Conservation (phyloP, 2,113 vertebrate species). For the Chaenocephalus aceratus region DNA sequence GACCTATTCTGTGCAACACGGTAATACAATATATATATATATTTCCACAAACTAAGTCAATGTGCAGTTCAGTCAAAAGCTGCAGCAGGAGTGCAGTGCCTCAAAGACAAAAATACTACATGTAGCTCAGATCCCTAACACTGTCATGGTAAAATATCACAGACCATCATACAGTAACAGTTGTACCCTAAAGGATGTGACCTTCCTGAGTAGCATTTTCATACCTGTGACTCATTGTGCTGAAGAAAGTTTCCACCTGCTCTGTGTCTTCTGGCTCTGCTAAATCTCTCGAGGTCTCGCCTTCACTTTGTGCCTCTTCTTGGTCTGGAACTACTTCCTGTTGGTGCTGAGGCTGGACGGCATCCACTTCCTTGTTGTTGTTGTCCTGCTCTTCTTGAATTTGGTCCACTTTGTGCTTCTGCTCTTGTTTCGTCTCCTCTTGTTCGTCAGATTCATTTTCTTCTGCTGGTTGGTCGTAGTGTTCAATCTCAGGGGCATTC, state of each 20-base stretch:
- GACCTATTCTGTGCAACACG: constrained; percentile 36
- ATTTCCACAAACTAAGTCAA: constrained; percentile 36
- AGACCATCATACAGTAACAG: constrained; percentile 21
- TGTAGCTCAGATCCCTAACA: constrained; percentile 51
- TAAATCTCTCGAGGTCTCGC: constrained; percentile 29
- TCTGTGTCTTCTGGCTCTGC: constrained; percentile 70
- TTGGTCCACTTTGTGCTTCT: constrained; percentile 68
- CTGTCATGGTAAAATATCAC: constrained; percentile 47
- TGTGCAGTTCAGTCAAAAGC: constrained; percentile 27
- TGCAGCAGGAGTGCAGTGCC: constrained; percentile 31
- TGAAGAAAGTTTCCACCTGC: constrained; percentile 94
- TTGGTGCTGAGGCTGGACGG: constrained; percentile 33
- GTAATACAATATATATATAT: constrained; percentile 35
- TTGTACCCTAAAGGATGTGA: constrained; percentile 63
- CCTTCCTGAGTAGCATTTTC: constrained; percentile 69
- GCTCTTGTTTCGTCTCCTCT: constrained; percentile 45
- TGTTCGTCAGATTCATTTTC: constrained; percentile 39
- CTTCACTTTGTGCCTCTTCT: constrained; percentile 40
- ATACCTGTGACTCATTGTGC: constrained; percentile 97
- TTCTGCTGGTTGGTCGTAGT: constrained; percentile 46
- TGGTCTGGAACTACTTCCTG: constrained; percentile 43
- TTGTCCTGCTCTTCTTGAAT: constrained; percentile 42
- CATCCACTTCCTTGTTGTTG: constrained; percentile 24
- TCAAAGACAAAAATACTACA: constrained; percentile 56
- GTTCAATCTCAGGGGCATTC: constrained; percentile 53